These are phyloP conservation scores for Acleris holmiana DNA, from an alignment of 2,888 invertebrate genomes.

Conservation along the genomic window DNA sequence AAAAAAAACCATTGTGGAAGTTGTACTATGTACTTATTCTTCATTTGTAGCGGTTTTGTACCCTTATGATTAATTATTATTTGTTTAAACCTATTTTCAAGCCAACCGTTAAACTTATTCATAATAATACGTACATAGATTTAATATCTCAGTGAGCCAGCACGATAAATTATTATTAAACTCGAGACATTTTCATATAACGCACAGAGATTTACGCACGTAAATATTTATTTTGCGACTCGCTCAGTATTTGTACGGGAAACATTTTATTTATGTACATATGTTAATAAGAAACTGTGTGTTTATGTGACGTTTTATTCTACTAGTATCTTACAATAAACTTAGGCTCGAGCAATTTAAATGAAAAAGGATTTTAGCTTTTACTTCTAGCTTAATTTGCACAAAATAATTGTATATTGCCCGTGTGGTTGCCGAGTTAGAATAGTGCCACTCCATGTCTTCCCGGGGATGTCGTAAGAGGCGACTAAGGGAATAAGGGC, in stretches of 20 bases:
- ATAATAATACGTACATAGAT: background rate
- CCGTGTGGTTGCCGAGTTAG: too few species aligned
- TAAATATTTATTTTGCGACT: constrained; percentile 18
- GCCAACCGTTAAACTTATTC: constrained; percentile 5
- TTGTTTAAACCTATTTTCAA: background rate
- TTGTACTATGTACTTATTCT: too few species aligned
- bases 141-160: constrained; percentile 11
- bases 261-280: constrained; percentile 12
- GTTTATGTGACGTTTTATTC: background rate
- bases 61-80: background rate
- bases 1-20: too few species aligned
- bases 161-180: constrained; percentile 18
- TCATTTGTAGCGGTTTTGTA: too few species aligned
- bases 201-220: constrained; percentile 15
- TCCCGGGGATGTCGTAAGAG: too few species aligned
- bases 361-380: background rate
- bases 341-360: background rate
- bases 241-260: constrained; percentile 10
- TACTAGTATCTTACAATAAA: background rate
- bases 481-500: too few species aligned
- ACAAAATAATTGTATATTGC: too few species aligned
- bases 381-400: too few species aligned
- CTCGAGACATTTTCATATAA: constrained; percentile 15
- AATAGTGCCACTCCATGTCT: too few species aligned
- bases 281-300: constrained; percentile 12